phyloP scores from a whole-genome alignment of 2,113 vertebrate genomes.

The Miniopterus natalensis region DNA sequence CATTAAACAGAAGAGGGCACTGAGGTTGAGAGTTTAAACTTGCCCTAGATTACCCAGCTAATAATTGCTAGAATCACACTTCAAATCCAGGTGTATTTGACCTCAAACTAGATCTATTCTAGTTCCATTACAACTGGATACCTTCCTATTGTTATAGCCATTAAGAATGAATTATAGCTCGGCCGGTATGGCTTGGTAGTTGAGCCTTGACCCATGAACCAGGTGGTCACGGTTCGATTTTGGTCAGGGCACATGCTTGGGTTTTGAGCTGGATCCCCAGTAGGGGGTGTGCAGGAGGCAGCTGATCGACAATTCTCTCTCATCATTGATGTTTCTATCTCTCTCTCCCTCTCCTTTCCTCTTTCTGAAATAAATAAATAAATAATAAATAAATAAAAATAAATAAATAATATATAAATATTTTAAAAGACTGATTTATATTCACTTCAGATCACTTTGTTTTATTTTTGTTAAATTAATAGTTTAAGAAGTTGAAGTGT shows the following conservation, averaged over 20 bases:
- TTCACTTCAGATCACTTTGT: not conserved
- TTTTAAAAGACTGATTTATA: not conserved
- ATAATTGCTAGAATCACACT: not conserved
- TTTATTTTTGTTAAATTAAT: conserved; percentile 13
- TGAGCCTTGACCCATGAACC: too few species aligned
- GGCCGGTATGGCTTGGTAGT: too few species aligned
- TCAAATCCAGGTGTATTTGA: not conserved
- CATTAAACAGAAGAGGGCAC: not conserved
- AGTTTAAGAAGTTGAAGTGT: not conserved
- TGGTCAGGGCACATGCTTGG: too few species aligned
- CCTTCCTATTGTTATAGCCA: not conserved
- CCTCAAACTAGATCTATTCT: not conserved
- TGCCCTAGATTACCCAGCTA: not conserved
- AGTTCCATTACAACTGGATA: not conserved
- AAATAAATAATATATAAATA: too few species aligned
- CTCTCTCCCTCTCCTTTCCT: too few species aligned
- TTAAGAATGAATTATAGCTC: not conserved
- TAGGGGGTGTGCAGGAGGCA: too few species aligned
- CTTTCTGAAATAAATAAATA: too few species aligned
- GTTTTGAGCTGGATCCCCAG: too few species aligned
- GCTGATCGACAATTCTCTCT: too few species aligned
- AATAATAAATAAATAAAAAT: too few species aligned
- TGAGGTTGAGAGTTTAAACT: not conserved
- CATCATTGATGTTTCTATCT: too few species aligned
- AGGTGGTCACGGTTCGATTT: too few species aligned